Base-by-base conservation (phyloP, 2,797 vertebrate genomes). In the Oreortyx pictus region DNA sequence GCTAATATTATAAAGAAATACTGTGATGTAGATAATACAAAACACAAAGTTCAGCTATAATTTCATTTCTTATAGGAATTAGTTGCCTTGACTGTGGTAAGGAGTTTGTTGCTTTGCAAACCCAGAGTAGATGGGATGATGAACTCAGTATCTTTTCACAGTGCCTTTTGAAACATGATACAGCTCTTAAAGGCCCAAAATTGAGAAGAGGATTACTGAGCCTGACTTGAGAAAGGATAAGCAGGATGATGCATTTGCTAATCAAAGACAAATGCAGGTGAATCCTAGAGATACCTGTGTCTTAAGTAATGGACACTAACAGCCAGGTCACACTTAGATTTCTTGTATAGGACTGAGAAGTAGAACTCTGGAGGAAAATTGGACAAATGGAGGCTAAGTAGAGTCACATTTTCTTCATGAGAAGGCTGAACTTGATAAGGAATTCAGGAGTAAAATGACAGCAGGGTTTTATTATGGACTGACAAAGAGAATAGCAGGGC, bases 401-500 rank as follows among this genome's bases (percentile, higher is more conserved):
- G 43, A 18, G 15, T 6, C 4, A 1, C 31, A 31, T 2, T 23
- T 7, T 19, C 47, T 4, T 1, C n/a, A 65, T 7, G 41, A 66
- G 12, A 15, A 76, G 44, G 43, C 66, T 81, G 54, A 80, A 77
- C 56, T 81, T 88, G 52, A 54, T 86, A 61, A 17, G 17, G 27
- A 33, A 83, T 14, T 65, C 22, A 61, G 37, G 20, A 31, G 15
- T 43, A 82, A 52, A 16, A 29, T 76, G 68, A 82, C 2, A 88
- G 22, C 6, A 50, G n/a, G 16, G 35, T 68, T 91, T 90, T 81
- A 41, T 66, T 79, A 50, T 18, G 31, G 27, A 14, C 33, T 60
- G 47, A 59, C 50, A 87, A 89, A 17, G 14, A 56, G 37, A 70
- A 80, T 60, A 77, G 6, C 5, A 76, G 33, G 4, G 29, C 17